Base-by-base conservation (phyloP, 2,888 invertebrate species). In the Eudemis profundana region DNA sequence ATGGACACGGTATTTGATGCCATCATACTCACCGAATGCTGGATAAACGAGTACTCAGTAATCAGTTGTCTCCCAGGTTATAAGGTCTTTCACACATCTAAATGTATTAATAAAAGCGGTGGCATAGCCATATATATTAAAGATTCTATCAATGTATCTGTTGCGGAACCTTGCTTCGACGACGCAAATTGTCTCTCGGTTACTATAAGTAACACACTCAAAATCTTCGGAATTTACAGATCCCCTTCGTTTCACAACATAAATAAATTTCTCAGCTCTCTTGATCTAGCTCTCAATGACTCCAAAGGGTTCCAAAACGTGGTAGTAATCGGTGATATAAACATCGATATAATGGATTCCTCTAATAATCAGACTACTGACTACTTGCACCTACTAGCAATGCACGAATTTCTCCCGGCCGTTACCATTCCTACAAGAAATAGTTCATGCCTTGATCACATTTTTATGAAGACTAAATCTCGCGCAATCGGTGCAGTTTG, bases 11-110 rank as follows among this genome's bases (percentile, higher is more conserved):
- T n/a, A 2, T 50, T 33, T 10, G 50, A 50, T 1, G 50, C 29
- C 8, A 50, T 50, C 27, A 33, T 50, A 33, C 50, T 50, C 4
- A 50, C 50, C 12, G 29, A 50, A 50, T 50, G 50, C 33, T 50
- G 50, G 50, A 14, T 50, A 10, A 29, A 50, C 12, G 33, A 50
- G 4, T 5, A 17, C 33, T 50, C 33, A 27, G 10, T 50, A 14
- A 33, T 50, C 12, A 33, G 33, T 17, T 17, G 50, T 3, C 50
- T 50, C 10, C 50, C 47, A 1, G 47, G 47, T n/a, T 47, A 47
- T 7, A 47, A 47, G 12, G 23, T 14, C n/a, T 23, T 17, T 14
- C 47, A 47, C 47, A 47, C 47, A 4, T 21, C 47, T 10, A 47
- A 47, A 7, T 47, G 7, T 14, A 46, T 46, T 7, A 46, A 46